phyloP scores from a whole-genome alignment of 2,113 vertebrate species.

The Thunnus thynnus region DNA sequence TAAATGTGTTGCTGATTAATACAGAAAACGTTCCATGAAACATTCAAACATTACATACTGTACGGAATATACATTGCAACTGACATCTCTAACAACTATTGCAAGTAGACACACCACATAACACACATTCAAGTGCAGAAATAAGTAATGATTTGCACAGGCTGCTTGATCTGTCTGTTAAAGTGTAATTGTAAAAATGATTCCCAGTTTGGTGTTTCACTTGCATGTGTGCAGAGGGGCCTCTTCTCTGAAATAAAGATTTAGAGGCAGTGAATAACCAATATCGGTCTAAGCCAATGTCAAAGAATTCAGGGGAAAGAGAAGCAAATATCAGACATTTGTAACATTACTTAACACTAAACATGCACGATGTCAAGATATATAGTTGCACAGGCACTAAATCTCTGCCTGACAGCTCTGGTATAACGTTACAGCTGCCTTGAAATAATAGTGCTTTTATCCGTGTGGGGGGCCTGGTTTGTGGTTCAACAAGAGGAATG shows the following conservation, averaged over 20 bases:
- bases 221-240: slow-evolving; percentile 3
- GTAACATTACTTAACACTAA: slow-evolving; percentile 12
- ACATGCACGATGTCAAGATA: slow-evolving; percentile 33
- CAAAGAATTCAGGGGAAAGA: background rate
- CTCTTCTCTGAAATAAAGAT: slow-evolving; percentile 7
- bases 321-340: slow-evolving; percentile 22
- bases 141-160: slow-evolving; percentile 18
- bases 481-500: slow-evolving; percentile 42
- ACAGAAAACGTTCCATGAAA: background rate
- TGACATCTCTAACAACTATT: background rate
- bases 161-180: background rate
- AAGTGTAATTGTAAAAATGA: background rate
- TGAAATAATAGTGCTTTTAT: slow-evolving; percentile 53
- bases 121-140: background rate
- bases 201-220: slow-evolving; percentile 12
- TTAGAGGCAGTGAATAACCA: slow-evolving; percentile 4
- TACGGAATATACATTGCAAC: background rate
- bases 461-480: slow-evolving; percentile 39
- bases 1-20: background rate
- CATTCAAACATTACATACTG: background rate
- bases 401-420: slow-evolving; percentile 21
- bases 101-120: background rate
- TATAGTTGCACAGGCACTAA: slow-evolving; percentile 12
- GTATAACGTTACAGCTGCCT: slow-evolving; percentile 25
- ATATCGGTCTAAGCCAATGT: slow-evolving; percentile 11